Evolutionary conservation across 2,797 vertebrate genomes (phyloP).

Genomic region (Brotula barbata): DNA sequence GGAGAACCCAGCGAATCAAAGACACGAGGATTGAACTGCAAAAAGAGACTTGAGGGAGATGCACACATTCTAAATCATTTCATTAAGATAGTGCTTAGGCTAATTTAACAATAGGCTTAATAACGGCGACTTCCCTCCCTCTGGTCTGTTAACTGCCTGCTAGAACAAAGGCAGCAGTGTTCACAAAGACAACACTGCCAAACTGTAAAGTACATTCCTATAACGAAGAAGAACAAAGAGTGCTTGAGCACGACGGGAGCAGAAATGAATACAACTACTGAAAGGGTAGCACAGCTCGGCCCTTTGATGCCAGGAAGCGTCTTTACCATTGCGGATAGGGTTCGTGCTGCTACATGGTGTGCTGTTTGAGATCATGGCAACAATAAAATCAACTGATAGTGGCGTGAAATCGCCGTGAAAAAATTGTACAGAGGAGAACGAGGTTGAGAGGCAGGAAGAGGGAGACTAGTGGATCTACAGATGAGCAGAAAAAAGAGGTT

Average conservation of each 20-base stretch:
- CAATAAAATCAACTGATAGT: constrained; percentile 63
- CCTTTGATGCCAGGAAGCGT: constrained; percentile 75
- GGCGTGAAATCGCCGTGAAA: constrained; percentile 45
- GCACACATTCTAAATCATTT: constrained; percentile 66
- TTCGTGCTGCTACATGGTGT: constrained; percentile 57
- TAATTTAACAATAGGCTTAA: constrained; percentile 71
- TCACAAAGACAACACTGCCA: constrained; percentile 72
- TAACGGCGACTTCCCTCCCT: constrained; percentile 60
- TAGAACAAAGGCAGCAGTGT: constrained; percentile 72
- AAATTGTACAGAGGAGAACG: constrained; percentile 36
- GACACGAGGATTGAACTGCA: constrained; percentile 46
- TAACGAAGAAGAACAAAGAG: constrained; percentile 78
- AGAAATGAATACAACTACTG: constrained; percentile 74
- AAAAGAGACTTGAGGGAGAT: constrained; percentile 54
- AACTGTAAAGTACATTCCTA: constrained; percentile 78
- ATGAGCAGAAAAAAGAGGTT: constrained; percentile 3
- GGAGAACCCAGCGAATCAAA: constrained; percentile 40
- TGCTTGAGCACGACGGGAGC: constrained; percentile 66
- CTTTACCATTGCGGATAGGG: constrained; percentile 61
- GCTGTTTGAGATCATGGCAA: constrained; percentile 54
- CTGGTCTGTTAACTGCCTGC: constrained; percentile 63
- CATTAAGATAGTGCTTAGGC: constrained; percentile 66
- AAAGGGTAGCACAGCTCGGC: constrained; percentile 62
- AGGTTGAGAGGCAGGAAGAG: constrained; percentile 13
- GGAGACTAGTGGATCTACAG: constrained; percentile 22